Conservation (phyloP, 2,888 invertebrate species). For the Agrotis ipsilon region DNA sequence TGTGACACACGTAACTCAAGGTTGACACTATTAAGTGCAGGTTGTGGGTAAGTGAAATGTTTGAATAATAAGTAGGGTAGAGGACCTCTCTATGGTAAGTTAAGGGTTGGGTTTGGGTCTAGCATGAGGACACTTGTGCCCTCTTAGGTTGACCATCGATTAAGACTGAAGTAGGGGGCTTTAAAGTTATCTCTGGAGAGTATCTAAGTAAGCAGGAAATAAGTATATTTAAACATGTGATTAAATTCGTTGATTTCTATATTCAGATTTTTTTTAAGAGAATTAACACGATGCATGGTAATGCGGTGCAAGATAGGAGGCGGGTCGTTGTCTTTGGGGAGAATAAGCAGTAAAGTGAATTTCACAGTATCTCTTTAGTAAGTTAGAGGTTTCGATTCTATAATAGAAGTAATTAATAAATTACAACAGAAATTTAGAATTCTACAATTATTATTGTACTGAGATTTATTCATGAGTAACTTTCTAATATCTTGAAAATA, state of each 20-base stretch:
- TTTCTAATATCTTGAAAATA: not conserved
- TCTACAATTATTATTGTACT: no score
- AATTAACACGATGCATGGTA: no score
- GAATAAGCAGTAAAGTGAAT: no score
- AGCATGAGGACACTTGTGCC: constrained; percentile 41
- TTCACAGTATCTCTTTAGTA: no score
- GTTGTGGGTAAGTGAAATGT: constrained; percentile 56
- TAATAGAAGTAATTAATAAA: no score
- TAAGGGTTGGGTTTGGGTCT: constrained; percentile 49
- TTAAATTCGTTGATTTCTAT: no score
- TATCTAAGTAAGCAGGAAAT: constrained; percentile 7
- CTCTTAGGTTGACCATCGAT: constrained; percentile 60
- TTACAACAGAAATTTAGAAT: no score
- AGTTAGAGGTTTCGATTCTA: no score
- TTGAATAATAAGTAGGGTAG: constrained; percentile 65
- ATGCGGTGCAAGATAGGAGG: no score
- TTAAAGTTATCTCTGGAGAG: not conserved
- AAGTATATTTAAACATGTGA: not conserved
- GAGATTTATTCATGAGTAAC: not conserved
- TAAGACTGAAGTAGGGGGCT: constrained; percentile 27
- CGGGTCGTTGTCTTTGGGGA: no score
- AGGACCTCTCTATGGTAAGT: constrained; percentile 55
- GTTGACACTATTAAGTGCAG: constrained; percentile 56
- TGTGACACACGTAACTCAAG: constrained; percentile 18
- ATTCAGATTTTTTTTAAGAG: not conserved